phyloP scores from a whole-genome alignment of 2,797 vertebrate species.

The Urocyon cinereoargenteus region DNA sequence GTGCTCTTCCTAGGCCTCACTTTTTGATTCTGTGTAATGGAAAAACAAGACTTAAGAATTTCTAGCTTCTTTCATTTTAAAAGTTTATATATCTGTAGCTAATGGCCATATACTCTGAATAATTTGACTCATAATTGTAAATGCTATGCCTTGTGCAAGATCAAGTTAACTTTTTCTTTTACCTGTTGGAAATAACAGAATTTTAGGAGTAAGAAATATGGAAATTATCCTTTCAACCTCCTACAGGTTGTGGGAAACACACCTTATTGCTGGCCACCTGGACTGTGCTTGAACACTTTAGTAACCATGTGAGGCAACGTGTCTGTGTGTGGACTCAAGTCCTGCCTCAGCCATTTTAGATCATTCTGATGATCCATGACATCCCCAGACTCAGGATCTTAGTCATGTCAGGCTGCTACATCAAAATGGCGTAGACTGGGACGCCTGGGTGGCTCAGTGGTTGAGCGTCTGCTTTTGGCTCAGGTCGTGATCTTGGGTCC shows the following conservation, averaged over 20 bases:
- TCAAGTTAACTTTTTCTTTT: not conserved
- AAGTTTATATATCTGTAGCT: not conserved
- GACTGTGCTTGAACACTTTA: not conserved
- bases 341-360: not conserved
- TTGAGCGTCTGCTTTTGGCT: no score
- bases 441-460: no score
- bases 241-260: not conserved
- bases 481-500: no score
- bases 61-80: conserved; percentile 4
- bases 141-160: not conserved
- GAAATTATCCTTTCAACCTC: not conserved
- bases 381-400: not conserved
- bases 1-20: not conserved
- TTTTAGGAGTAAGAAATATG: not conserved
- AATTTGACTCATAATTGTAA: conserved; percentile 32
- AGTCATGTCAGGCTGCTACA: not conserved
- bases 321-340: not conserved
- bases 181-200: not conserved
- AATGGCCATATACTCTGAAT: not conserved
- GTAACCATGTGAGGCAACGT: not conserved
- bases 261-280: not conserved
- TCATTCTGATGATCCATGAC: not conserved
- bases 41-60: not conserved
- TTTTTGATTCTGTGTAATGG: not conserved
- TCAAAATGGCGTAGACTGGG: not conserved